Evolutionary conservation across 1,140 invertebrate genomes (phyloP).

Genomic region (Leptopilina boulardi): DNA sequence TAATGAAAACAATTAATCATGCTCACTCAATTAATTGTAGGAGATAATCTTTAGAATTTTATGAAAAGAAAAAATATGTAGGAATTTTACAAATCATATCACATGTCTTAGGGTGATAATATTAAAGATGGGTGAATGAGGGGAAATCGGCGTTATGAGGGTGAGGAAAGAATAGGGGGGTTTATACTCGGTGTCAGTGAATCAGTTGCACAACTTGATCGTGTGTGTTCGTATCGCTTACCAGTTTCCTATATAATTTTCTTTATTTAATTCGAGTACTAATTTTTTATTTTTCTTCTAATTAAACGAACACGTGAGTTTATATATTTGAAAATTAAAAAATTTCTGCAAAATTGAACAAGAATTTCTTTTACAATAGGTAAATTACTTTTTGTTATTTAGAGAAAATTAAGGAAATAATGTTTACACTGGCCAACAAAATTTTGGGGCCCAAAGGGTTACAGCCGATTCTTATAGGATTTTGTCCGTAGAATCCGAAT

Average conservation of each 20-base stretch:
- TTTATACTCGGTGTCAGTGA: neutral
- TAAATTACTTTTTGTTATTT: neutral
- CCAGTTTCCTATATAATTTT: neutral
- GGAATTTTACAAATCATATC: neutral
- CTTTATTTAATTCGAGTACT: neutral
- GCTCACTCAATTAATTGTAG: too few species aligned
- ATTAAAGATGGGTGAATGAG: neutral
- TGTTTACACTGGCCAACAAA: too few species aligned
- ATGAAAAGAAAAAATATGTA: too few species aligned
- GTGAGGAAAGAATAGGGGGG: conserved; percentile 9
- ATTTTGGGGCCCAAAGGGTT: too few species aligned
- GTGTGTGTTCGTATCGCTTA: conserved; percentile 11
- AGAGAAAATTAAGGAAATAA: neutral
- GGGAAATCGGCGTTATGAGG: neutral
- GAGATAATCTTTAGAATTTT: too few species aligned
- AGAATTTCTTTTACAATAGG: neutral
- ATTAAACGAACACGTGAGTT: too few species aligned
- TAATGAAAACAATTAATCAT: too few species aligned
- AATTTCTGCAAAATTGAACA: neutral
- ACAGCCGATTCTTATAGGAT: too few species aligned
- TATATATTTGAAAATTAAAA: neutral
- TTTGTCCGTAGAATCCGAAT: too few species aligned
- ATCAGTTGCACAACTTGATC: conserved; percentile 22
- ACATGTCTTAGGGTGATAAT: neutral
- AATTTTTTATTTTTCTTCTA: neutral